Evolutionary conservation across 2,888 invertebrate genomes (phyloP), one percentile per base, ranked within the genome.

Genomic region (Pheosia tremula): DNA sequence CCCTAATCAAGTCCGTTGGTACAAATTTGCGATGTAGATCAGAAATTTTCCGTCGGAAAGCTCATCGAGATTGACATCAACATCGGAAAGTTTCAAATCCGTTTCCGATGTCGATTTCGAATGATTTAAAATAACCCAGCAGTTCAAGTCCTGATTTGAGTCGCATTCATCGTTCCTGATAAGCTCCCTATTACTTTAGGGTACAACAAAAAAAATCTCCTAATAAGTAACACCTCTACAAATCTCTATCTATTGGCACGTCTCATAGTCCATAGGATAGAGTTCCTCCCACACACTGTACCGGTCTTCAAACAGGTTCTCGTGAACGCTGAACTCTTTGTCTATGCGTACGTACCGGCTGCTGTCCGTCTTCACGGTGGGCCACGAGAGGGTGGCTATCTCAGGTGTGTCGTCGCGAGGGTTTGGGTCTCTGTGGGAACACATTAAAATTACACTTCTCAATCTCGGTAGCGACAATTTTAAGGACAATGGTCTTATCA

Each of bases 251-350:
- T 24, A 24, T 60, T 52, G 60, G 45, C 73, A 71, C 38, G 6
- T 71, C 9, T 66, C 59, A 7, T 71, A 71, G 39, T 71, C 59
- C 5, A 60, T 41, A 0, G 85, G 83, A 52, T 79, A 88, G 7
- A 88, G 75, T 3, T 78, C 72, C 60, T 87, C 87, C 88, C 88
- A 88, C 4, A 82, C 69, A 0, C 60, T 56, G 69, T 80, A 85
- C 49, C 85, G 60, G 5, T 81, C 72, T 36, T 87, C 85, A 54
- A 83, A 82, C 56, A 88, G 65, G 6, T 78, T 73, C 56, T 66
- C 45, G 0, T 63, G 65, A 5, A 86, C 67, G 0, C 74, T 59
- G 63, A 78, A 69, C 37, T 71, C 62, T 0, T 61, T 58, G 57
- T 66, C 81, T 1, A 88, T 45, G 45, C 76, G 77, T 9, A 88